These are phyloP conservation scores for Brotula barbata DNA, from an alignment of 2,797 vertebrate genomes.

Conservation along the genomic window DNA sequence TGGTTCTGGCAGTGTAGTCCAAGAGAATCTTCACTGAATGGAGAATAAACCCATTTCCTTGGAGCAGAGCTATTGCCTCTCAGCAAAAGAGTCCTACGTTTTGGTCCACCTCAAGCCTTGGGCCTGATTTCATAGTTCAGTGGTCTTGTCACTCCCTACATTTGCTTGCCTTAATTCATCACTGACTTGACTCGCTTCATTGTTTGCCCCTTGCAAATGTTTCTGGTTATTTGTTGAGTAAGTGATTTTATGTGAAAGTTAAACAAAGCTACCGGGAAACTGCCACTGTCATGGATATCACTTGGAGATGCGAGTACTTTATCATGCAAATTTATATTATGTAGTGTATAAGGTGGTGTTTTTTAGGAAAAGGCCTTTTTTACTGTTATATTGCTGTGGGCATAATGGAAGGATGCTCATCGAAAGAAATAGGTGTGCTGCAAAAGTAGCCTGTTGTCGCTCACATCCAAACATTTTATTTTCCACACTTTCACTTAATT, in stretches of 20 bases:
- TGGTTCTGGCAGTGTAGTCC: no score
- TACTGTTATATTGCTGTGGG: conserved; percentile 46
- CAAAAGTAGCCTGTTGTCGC: no score
- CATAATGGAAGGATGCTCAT: conserved; percentile 23
- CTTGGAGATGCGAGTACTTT: conserved; percentile 36
- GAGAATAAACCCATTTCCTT: conserved; percentile 34
- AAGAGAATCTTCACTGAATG: conserved; percentile 48
- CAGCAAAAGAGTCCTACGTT: conserved; percentile 36
- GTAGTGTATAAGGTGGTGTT: conserved; percentile 45
- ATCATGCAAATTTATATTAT: conserved; percentile 53
- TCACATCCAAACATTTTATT: conserved; percentile 32
- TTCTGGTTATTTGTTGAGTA: conserved; percentile 55
- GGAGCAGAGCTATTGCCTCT: conserved; percentile 45
- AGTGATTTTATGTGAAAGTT: conserved; percentile 46
- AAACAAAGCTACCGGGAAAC: conserved; percentile 55
- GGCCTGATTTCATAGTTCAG: conserved; percentile 42
- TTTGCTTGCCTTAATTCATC: conserved; percentile 20
- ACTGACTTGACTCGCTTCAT: conserved; percentile 26
- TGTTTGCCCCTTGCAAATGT: conserved; percentile 28
- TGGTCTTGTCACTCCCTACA: conserved; percentile 34
- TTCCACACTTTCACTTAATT: conserved; percentile 29
- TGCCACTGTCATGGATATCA: conserved; percentile 44
- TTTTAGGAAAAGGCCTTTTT: conserved; percentile 45
- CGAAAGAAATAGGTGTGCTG: no score
- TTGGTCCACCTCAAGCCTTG: conserved; percentile 39